These are phyloP conservation scores for Labroides dimidiatus DNA, from an alignment of 2,797 vertebrate species.

Conservation along the genomic window DNA sequence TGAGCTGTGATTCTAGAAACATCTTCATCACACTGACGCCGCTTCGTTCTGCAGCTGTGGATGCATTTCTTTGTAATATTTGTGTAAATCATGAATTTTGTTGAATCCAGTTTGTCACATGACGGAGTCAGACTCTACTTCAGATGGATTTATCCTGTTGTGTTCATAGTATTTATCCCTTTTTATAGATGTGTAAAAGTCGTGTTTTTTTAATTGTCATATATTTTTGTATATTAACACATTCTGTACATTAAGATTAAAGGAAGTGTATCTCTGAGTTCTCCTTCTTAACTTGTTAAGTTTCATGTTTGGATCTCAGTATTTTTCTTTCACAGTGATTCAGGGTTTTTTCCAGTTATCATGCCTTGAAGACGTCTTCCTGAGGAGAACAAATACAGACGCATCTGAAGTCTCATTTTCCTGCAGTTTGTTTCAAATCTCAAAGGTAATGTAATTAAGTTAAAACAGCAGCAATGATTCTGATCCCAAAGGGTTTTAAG, in stretches of 20 bases:
- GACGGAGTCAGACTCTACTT: conserved; percentile 39
- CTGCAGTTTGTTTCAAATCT: too few relatives aligned
- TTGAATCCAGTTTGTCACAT: conserved; percentile 20
- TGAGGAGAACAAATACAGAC: too few relatives aligned
- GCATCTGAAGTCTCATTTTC: too few relatives aligned
- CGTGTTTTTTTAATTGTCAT: conserved; percentile 43
- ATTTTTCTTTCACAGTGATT: too few relatives aligned
- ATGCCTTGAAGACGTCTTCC: too few relatives aligned
- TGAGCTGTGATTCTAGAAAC: too few relatives aligned
- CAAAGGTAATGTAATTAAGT: too few relatives aligned
- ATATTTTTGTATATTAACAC: conserved; percentile 79
- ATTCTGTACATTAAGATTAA: conserved; percentile 60
- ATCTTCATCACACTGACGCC: too few relatives aligned
- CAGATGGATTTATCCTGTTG: conserved; percentile 41
- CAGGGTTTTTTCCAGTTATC: too few relatives aligned
- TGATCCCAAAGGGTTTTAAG: too few relatives aligned
- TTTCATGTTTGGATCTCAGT: too few relatives aligned
- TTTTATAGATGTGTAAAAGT: conserved; percentile 64
- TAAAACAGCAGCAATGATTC: too few relatives aligned
- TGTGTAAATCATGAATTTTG: conserved; percentile 20
- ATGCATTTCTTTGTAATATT: conserved; percentile 1
- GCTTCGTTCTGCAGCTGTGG: conserved; percentile 5
- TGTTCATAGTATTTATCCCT: conserved; percentile 75
- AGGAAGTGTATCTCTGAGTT: conserved; percentile 41
- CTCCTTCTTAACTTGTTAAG: neutral